Conservation (phyloP, 2,113 vertebrate species). For the Hippocampus zosterae region DNA sequence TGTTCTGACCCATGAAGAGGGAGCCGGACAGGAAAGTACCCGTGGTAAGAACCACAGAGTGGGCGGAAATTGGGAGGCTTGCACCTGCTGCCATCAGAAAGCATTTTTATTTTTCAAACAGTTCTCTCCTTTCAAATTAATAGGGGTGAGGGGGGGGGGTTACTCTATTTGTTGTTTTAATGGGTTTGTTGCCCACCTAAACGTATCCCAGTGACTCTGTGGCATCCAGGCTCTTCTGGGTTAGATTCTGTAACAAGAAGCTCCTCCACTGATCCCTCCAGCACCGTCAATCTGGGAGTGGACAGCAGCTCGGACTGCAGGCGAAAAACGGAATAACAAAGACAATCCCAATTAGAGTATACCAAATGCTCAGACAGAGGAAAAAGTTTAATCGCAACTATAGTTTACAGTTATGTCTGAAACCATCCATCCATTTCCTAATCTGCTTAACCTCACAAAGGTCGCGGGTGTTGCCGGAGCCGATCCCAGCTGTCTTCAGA, state of each 20-base stretch:
- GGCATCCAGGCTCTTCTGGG: conserved; percentile 70
- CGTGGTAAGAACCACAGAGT: conserved; percentile 84
- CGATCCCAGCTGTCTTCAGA: too few relatives aligned
- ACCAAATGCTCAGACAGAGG: too few relatives aligned
- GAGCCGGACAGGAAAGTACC: conserved; percentile 89
- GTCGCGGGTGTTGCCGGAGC: too few relatives aligned
- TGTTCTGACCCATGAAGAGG: conserved; percentile 79
- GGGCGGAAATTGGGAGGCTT: conserved; percentile 60
- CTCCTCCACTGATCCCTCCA: conserved; percentile 86
- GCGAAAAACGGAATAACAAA: neutral
- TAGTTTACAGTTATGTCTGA: too few relatives aligned
- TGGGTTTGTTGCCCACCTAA: conserved; percentile 70
- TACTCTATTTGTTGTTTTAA: too few relatives aligned
- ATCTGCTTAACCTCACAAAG: too few relatives aligned
- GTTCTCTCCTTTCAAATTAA: neutral
- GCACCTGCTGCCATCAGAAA: conserved; percentile 68
- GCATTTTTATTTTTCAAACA: neutral
- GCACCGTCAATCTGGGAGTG: conserved; percentile 79
- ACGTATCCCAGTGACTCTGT: conserved; percentile 77
- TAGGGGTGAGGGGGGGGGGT: too few relatives aligned
- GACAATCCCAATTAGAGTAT: neutral
- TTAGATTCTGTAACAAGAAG: conserved; percentile 78
- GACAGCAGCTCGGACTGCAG: conserved; percentile 82
- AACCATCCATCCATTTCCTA: too few relatives aligned
- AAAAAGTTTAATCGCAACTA: too few relatives aligned